Evolutionary conservation across 2,113 vertebrate genomes (phyloP).

Genomic region (Thalassoma bifasciatum): DNA sequence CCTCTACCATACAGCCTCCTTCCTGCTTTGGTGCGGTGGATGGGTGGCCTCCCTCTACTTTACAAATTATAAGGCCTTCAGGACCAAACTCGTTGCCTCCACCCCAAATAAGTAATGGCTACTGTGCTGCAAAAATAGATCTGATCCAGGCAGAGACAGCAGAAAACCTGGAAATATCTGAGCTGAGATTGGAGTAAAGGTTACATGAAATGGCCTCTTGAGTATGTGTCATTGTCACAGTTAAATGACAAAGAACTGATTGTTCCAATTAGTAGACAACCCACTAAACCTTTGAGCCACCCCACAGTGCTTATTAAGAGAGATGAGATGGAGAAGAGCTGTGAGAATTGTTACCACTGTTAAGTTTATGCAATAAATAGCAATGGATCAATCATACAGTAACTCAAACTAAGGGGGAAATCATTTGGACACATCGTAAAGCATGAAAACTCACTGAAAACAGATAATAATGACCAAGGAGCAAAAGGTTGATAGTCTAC

Average conservation of each 20-base stretch:
- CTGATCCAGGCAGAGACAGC: constrained; percentile 41
- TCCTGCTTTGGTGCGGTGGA: constrained; percentile 81
- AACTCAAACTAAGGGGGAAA: too few species aligned
- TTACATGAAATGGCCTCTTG: too few species aligned
- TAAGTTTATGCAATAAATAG: not conserved
- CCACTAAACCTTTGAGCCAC: too few species aligned
- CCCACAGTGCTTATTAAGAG: too few species aligned
- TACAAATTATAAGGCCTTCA: constrained; percentile 83
- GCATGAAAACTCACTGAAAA: too few species aligned
- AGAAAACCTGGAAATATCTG: constrained; percentile 43
- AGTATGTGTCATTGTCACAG: too few species aligned
- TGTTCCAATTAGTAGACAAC: too few species aligned
- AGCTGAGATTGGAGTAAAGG: not conserved
- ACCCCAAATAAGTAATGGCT: constrained; percentile 83
- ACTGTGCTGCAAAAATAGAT: constrained; percentile 77
- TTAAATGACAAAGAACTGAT: too few species aligned
- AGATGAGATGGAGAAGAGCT: not conserved
- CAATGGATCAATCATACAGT: too few species aligned
- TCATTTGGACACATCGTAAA: too few species aligned
- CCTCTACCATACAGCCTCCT: constrained; percentile 68
- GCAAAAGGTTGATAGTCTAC: too few species aligned
- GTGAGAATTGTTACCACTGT: not conserved
- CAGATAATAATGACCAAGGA: too few species aligned
- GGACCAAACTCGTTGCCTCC: constrained; percentile 75
- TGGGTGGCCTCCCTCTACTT: constrained; percentile 75